phyloP scores from a whole-genome alignment of 2,888 invertebrate species.

The Lutraria lutraria region DNA sequence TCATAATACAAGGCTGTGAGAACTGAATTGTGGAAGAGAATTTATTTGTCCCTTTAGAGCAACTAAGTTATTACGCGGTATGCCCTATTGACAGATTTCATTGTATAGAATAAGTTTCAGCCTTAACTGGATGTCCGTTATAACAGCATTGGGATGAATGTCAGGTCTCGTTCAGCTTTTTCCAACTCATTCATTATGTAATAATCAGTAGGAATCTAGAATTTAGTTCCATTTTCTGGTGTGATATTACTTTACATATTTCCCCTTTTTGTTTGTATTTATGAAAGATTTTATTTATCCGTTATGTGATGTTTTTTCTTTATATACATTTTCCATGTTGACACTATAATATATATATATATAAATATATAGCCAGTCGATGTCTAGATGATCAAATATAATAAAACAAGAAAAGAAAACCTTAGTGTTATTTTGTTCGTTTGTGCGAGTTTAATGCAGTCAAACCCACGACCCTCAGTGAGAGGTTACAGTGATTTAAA shows the following conservation, averaged over 20 bases:
- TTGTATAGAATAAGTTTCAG: too few relatives aligned
- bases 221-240: constrained; percentile 17
- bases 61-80: too few relatives aligned
- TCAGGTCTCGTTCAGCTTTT: background rate
- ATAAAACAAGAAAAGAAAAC: constrained; percentile 31
- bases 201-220: background rate
- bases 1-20: too few relatives aligned
- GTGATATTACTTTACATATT: constrained; percentile 15
- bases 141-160: background rate
- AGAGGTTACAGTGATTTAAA: too few relatives aligned
- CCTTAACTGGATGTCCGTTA: background rate
- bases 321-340: constrained; percentile 41
- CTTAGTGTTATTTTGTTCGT: background rate
- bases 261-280: constrained; percentile 25
- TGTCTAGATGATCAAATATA: constrained; percentile 46
- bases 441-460: background rate
- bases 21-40: too few relatives aligned
- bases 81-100: too few relatives aligned
- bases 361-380: constrained; percentile 39
- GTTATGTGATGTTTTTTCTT: constrained; percentile 43
- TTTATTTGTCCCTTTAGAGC: too few relatives aligned
- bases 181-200: background rate
- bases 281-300: constrained; percentile 40
- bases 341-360: constrained; percentile 29
- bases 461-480: background rate